Evolutionary conservation across 2,113 vertebrate species (phyloP), one percentile per base, ranked within the genome.

Genomic region (Sylvilagus bachmani): DNA sequence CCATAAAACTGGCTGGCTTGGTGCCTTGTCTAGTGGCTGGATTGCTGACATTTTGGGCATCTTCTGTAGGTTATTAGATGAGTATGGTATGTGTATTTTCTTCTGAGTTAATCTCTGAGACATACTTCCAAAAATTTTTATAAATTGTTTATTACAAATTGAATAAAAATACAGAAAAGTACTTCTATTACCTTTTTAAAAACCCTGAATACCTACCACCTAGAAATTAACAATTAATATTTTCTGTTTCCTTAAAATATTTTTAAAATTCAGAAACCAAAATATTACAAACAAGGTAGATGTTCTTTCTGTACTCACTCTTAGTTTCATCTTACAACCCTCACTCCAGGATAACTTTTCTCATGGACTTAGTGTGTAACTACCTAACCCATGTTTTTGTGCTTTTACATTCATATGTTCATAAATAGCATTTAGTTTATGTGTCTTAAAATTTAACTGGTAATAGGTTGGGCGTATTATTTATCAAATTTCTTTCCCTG

Each of bases 141-240:
- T 22, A 53, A 29, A 55, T 90, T 53, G 49, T 73, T 44, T 64
- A 73, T 87, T 84, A 38, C 53, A 70, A 49, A 70, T 80, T 84
- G 70, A 49, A 25, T 90, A 93, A 86, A 96, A 88, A 67, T 67
- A 86, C 36, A 38, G 49, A 38, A 49, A 94, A 89, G 36, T 83
- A 79, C 24, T 53, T 71, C 21, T 5, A 33, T 53, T 70, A 55
- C 64, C 58, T 75, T 78, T 79, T 92, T 55, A 27, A 70, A 87
- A 92, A 44, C 16, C 16, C 19, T 25, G 17, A 73, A 8, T 91
- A 74, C 13, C 9, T 11, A 22, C 29, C 13, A 58, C 5, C n/a
- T 64, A 55, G 55, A 96, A 91, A 44, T 25, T 64, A 38, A 51
- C 17, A 69, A 55, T 64, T 90, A 49, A 17, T 69, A 81, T 75